Conservation (phyloP, 2,797 vertebrate genomes). For the Fratercula arctica region DNA sequence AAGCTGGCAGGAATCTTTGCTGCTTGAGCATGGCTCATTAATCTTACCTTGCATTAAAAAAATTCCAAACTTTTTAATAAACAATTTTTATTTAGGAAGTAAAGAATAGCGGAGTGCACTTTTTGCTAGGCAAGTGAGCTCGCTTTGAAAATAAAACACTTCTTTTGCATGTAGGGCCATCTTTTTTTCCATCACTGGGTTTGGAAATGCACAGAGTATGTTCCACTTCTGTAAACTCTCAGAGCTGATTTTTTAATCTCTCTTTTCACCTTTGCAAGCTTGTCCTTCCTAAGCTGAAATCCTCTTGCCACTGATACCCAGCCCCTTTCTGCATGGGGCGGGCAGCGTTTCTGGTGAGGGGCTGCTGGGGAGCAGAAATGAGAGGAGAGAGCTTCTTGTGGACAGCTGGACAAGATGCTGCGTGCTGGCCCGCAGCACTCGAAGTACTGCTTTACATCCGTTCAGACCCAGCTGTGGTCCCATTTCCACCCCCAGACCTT, state of each 20-base stretch:
- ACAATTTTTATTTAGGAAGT: slow-evolving; percentile 38
- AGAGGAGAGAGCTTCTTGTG: neutral
- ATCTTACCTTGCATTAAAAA: slow-evolving; percentile 45
- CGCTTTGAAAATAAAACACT: neutral
- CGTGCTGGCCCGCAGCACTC: fast-evolving
- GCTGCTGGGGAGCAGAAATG: neutral
- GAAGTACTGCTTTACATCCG: neutral
- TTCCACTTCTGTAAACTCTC: neutral
- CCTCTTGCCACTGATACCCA: neutral
- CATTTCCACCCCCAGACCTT: neutral
- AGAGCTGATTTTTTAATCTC: neutral
- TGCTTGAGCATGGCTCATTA: slow-evolving; percentile 49
- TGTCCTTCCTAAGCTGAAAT: neutral
- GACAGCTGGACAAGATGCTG: neutral
- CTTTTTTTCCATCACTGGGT: neutral
- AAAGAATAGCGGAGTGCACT: neutral
- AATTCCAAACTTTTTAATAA: slow-evolving; percentile 36
- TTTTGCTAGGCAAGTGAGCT: neutral
- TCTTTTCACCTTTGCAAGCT: neutral
- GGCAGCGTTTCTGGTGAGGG: neutral
- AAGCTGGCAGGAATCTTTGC: slow-evolving; percentile 51
- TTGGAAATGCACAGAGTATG: neutral
- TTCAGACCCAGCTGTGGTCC: neutral
- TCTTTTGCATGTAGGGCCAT: neutral
- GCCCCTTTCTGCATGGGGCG: fast-evolving